phyloP scores from a whole-genome alignment of 1,140 invertebrate species.

The Eupristina koningsbergeri region DNA sequence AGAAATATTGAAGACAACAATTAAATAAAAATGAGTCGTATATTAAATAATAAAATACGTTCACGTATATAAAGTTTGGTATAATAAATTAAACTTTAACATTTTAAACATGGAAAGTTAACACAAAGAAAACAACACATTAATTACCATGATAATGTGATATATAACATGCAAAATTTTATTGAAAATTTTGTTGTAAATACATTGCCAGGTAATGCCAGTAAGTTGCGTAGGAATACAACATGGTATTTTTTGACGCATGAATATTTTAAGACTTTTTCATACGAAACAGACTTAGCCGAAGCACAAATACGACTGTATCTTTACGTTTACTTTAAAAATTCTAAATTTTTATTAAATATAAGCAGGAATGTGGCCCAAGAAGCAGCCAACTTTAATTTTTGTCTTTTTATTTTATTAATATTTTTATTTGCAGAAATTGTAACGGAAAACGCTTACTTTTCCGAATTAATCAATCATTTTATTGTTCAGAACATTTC shows the following conservation, averaged over 20 bases:
- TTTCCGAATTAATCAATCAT: background rate
- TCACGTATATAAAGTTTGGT: background rate
- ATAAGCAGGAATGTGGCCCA: constrained; percentile 44
- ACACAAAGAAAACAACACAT: background rate
- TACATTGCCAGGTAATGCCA: constrained; percentile 52
- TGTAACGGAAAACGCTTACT: background rate
- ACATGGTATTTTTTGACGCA: constrained; percentile 33
- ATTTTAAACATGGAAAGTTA: too few species aligned
- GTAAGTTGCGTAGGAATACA: constrained; percentile 49
- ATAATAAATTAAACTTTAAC: background rate
- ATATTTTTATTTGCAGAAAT: background rate
- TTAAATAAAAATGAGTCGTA: background rate
- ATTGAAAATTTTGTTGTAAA: background rate
- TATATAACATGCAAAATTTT: background rate
- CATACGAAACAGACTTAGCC: constrained; percentile 30
- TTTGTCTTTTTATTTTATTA: constrained; percentile 37
- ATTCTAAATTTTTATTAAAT: constrained; percentile 46
- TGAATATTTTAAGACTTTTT: constrained; percentile 41
- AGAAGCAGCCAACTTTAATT: constrained; percentile 36
- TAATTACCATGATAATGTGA: background rate
- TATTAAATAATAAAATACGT: constrained; percentile 1
- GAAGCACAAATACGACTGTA: constrained; percentile 40
- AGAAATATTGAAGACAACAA: constrained; percentile 4
- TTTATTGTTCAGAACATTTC: background rate
- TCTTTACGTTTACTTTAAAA: constrained; percentile 37